Percentiles rank a stretch among this genome's conserved stretches.
These are phyloP conservation scores for Anas flavirostris DNA, from an alignment of 2,797 vertebrate species.

Conservation along the genomic window DNA sequence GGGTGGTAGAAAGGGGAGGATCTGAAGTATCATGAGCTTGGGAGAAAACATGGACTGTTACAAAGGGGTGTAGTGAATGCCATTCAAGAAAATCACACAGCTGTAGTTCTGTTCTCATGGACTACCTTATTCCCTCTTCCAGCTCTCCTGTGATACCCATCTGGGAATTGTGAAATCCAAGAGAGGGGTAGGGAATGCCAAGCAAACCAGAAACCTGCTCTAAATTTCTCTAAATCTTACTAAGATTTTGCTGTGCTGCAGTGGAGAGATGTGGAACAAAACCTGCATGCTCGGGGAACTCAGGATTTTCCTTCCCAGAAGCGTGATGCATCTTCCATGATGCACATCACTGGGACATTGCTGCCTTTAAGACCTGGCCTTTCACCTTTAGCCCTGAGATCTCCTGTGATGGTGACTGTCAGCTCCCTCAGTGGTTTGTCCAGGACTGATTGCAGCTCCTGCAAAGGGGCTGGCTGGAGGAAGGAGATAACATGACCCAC, in stretches of 20 bases:
- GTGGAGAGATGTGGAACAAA: neutral
- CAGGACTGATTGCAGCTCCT: neutral
- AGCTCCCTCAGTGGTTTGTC: neutral
- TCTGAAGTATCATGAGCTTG: rapidly evolving
- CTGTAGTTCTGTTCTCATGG: neutral
- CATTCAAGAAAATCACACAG: neutral
- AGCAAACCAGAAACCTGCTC: neutral
- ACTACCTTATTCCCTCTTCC: neutral
- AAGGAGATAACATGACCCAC: neutral
- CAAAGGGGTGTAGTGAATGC: neutral
- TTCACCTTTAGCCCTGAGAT: neutral
- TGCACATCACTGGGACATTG: neutral
- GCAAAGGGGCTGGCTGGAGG: neutral
- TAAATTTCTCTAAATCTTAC: neutral
- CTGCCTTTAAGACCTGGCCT: neutral
- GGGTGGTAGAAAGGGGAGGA: neutral
- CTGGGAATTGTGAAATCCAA: neutral
- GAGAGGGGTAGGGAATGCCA: neutral
- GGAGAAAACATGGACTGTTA: neutral
- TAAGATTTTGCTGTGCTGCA: neutral
- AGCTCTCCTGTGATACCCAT: neutral
- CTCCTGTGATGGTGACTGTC: neutral
- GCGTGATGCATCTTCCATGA: neutral
- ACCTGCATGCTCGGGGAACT: neutral
- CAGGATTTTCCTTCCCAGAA: neutral